Evolutionary conservation across 2,113 vertebrate species (phyloP).

Genomic region (Pluvialis apricaria): DNA sequence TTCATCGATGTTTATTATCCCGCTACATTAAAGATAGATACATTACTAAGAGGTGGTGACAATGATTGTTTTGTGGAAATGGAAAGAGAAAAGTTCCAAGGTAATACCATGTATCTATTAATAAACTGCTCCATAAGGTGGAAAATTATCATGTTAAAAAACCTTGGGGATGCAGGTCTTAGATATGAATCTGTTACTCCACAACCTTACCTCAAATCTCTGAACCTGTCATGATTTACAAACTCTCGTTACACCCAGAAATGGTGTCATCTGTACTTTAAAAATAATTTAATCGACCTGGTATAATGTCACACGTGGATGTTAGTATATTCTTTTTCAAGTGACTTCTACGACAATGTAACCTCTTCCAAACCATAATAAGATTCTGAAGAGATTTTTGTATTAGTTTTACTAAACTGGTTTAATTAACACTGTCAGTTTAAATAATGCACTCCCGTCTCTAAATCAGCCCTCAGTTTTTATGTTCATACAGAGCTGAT

Average conservation of each 20-base stretch:
- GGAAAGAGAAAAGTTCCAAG: not conserved
- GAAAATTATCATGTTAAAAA: not conserved
- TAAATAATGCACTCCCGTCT: not conserved
- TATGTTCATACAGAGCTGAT: not conserved
- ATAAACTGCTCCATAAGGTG: not conserved
- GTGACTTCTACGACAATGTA: not conserved
- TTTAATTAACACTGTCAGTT: slow-evolving; percentile 11
- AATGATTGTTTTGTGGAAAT: not conserved
- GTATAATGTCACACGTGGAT: not conserved
- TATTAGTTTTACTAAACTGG: slow-evolving; percentile 3
- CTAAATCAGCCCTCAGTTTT: not conserved
- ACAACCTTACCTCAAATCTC: not conserved
- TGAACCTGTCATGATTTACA: not conserved
- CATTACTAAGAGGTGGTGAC: not conserved
- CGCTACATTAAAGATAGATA: not conserved
- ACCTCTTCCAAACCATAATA: not conserved
- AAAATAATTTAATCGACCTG: not conserved
- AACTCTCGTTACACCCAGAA: slow-evolving; percentile 3
- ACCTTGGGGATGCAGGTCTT: not conserved
- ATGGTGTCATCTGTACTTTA: not conserved
- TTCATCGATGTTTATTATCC: not conserved
- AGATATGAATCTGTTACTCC: not conserved
- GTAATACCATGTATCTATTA: not conserved
- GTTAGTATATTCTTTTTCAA: not conserved
- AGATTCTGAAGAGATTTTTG: not conserved